Evolutionary conservation across 2,888 invertebrate genomes (phyloP).

Genomic region (Drosophila multiciliata): DNA sequence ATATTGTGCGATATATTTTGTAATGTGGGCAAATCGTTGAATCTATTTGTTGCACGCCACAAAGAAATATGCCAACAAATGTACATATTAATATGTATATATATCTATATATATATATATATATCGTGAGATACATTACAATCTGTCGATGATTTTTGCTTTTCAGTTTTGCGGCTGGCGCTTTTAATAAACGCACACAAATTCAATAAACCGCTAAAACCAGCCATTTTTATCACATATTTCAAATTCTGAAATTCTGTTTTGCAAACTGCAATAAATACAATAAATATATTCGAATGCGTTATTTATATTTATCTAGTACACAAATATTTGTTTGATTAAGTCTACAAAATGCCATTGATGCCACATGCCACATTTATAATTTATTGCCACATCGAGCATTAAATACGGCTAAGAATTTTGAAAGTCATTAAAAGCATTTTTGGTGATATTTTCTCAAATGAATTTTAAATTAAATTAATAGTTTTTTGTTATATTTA

Average conservation of each 20-base stretch:
- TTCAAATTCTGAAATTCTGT: conserved; percentile 18
- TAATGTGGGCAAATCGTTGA: conserved; percentile 59
- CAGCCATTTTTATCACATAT: conserved; percentile 41
- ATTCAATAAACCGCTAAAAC: conserved; percentile 53
- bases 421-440: neutral
- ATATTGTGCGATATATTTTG: conserved; percentile 63
- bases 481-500: neutral
- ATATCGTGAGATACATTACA: conserved; percentile 41
- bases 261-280: neutral
- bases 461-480: neutral
- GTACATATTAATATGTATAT: conserved; percentile 2
- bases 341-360: neutral
- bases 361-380: neutral
- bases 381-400: neutral
- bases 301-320: neutral
- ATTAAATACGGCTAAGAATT: neutral
- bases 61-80: conserved; percentile 9
- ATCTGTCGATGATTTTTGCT: conserved; percentile 50
- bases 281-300: neutral
- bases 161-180: conserved; percentile 41
- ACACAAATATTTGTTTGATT: neutral
- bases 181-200: conserved; percentile 28
- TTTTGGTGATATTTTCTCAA: neutral
- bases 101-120: neutral
- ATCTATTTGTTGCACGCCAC: conserved; percentile 24